Base-by-base conservation (phyloP, 2,888 invertebrate species). In the Thecophora atra region DNA sequence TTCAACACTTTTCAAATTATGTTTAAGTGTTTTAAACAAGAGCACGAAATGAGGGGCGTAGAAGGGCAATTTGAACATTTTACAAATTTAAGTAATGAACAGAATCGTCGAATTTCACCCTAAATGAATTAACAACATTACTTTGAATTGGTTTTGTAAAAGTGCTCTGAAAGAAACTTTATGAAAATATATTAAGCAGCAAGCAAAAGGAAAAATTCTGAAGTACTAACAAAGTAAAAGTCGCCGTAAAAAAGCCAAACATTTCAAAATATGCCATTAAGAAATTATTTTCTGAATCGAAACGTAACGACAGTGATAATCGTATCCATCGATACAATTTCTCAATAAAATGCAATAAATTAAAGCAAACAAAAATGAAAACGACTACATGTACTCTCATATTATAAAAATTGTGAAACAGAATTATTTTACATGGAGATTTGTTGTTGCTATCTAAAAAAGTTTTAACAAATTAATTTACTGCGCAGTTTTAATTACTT, bases 21-120 rank as follows among this genome's bases (percentile, higher is more conserved):
- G 19, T 47, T n/a, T 30, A 30, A 30, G 30, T 37, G 11, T 37
- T n/a, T n/a, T n/a, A n/a, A n/a, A n/a, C 21, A 47, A 17, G 17
- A 47, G 47, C 47, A 17, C 8, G 8, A 44, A 68, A 68, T 68
- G 44, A 30, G 68, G 68, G 68, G 68, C 68, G 68, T 68, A 26
- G 44, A 42, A 26, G 44, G 37, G 7, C 37, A 54, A 67, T 37
- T 15, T 54, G 15, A 47, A n/a, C 17, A 30, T n/a, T 63, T 28
- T 26, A 30, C 17, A 15, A 42, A 37, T 19, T 30, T 26, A 17
- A n/a, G 37, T 37, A 11, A 30, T 30, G 21, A 24, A 19, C 62
- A 21, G 15, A 47, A 47, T 4, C 47, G 7, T 13, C 21, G 28
- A 2, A 37, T 42, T 7, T n/a, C 21, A 19, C 8, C 24, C 13